Conservation (phyloP, 2,888 invertebrate species). For the Margaritifera margaritifera region DNA sequence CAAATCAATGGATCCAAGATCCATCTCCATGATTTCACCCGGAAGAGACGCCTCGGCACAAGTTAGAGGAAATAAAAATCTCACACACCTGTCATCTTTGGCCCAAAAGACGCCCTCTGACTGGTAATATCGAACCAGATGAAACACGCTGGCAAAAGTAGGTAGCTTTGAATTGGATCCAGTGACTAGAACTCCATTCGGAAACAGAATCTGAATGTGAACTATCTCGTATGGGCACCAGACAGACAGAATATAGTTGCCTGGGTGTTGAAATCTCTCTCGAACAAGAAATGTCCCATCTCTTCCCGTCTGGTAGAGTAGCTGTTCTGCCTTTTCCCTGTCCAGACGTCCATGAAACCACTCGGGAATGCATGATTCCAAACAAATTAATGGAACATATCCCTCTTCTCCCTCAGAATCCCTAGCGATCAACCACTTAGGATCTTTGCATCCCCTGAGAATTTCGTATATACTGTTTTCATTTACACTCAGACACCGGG, state of each 20-base stretch:
- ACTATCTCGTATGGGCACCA: conserved; percentile 34
- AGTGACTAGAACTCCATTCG: conserved; percentile 25
- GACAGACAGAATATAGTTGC: conserved; percentile 34
- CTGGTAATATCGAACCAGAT: conserved; percentile 28
- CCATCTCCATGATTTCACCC: conserved; percentile 34
- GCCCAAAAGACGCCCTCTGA: conserved; percentile 30
- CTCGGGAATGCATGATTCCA: conserved; percentile 38
- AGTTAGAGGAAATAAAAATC: conserved; percentile 35
- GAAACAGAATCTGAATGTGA: conserved; percentile 32
- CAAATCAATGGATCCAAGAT: conserved; percentile 31
- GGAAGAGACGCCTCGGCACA: conserved; percentile 31
- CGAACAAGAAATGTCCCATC: conserved; percentile 39
- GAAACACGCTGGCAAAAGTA: conserved; percentile 22
- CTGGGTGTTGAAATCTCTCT: conserved; percentile 24
- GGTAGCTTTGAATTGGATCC: conserved; percentile 25
- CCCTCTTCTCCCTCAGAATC: conserved; percentile 32
- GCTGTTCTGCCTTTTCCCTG: conserved; percentile 26
- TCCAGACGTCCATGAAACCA: conserved; percentile 41
- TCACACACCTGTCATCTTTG: conserved; percentile 25
- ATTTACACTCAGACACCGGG: conserved; percentile 23
- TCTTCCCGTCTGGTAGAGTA: conserved; percentile 31
- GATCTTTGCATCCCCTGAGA: conserved; percentile 27
- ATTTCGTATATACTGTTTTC: conserved; percentile 25
- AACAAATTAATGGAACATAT: conserved; percentile 29
- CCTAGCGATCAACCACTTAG: conserved; percentile 30